Conservation (phyloP, 2,888 invertebrate genomes). For the Ischnus inquisitorius region DNA sequence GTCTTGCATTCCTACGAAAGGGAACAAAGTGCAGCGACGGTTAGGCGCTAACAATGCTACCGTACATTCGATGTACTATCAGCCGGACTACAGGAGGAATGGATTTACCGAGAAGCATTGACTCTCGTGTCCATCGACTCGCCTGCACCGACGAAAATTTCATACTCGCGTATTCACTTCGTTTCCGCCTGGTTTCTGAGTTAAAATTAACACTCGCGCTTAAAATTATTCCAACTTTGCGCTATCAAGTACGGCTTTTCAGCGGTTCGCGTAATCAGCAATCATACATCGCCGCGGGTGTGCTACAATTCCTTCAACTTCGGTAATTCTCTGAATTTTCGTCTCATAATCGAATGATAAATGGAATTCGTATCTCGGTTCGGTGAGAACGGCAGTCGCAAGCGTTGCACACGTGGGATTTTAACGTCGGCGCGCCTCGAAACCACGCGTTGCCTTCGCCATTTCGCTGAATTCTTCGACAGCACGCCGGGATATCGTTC, state of each 20-base stretch:
- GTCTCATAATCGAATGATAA: constrained; percentile 21
- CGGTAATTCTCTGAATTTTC: background rate
- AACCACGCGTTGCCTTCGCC: constrained; percentile 31
- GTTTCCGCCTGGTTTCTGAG: background rate
- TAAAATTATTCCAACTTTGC: background rate
- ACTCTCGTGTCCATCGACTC: background rate
- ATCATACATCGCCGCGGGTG: background rate
- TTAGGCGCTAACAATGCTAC: constrained; percentile 77
- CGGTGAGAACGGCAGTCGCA: constrained; percentile 14
- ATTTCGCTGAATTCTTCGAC: constrained; percentile 45
- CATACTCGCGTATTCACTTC: background rate
- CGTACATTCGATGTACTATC: constrained; percentile 67
- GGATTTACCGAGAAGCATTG: constrained; percentile 35
- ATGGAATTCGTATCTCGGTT: constrained; percentile 15
- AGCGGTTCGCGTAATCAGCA: background rate
- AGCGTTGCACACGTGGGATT: constrained; percentile 36
- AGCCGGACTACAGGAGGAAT: constrained; percentile 37
- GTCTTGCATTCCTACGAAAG: constrained; percentile 77
- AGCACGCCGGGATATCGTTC: constrained; percentile 34
- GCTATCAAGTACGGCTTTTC: background rate
- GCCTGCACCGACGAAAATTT: background rate
- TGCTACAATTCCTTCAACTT: background rate
- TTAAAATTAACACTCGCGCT: too few species aligned
- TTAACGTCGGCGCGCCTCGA: constrained; percentile 46
- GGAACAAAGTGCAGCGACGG: constrained; percentile 75